Evolutionary conservation across 2,113 vertebrate species (phyloP).

Genomic region (Lepisosteus oculatus): DNA sequence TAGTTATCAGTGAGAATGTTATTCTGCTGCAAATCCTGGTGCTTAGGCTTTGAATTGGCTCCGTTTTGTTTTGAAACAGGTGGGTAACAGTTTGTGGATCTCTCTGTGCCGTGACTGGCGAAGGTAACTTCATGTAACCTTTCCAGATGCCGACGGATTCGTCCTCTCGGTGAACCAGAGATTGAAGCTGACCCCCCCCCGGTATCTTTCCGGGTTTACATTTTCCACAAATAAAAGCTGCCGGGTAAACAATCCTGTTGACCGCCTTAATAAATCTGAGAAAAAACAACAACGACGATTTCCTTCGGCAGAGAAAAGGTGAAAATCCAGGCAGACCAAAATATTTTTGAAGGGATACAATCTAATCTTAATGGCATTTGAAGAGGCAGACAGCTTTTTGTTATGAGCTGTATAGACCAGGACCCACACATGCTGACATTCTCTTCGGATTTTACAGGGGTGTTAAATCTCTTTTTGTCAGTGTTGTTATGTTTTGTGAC

Average conservation of each 20-base stretch:
- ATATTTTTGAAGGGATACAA: conserved; percentile 19
- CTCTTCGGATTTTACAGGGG: too few relatives aligned
- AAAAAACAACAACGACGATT: neutral
- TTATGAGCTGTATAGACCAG: conserved; percentile 29
- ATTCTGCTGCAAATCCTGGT: too few relatives aligned
- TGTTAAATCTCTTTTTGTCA: too few relatives aligned
- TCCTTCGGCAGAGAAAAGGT: conserved; percentile 9
- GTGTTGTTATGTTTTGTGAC: too few relatives aligned
- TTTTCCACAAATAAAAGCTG: conserved; percentile 22
- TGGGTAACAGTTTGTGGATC: too few relatives aligned
- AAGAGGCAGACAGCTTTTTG: conserved; percentile 33
- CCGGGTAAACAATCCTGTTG: conserved; percentile 33
- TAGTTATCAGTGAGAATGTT: too few relatives aligned
- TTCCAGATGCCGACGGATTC: neutral
- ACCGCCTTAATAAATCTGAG: neutral
- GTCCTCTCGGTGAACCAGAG: conserved; percentile 26
- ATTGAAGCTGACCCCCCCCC: conserved; percentile 18
- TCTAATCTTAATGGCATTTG: conserved; percentile 41
- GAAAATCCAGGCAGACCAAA: conserved; percentile 18
- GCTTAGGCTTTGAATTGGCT: too few relatives aligned
- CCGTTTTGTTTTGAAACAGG: too few relatives aligned
- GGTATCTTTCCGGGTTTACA: neutral
- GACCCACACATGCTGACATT: conserved; percentile 43
- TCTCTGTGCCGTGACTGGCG: too few relatives aligned
- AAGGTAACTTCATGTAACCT: too few relatives aligned